phyloP scores from a whole-genome alignment of 2,113 vertebrate species.

The Misgurnus anguillicaudatus region DNA sequence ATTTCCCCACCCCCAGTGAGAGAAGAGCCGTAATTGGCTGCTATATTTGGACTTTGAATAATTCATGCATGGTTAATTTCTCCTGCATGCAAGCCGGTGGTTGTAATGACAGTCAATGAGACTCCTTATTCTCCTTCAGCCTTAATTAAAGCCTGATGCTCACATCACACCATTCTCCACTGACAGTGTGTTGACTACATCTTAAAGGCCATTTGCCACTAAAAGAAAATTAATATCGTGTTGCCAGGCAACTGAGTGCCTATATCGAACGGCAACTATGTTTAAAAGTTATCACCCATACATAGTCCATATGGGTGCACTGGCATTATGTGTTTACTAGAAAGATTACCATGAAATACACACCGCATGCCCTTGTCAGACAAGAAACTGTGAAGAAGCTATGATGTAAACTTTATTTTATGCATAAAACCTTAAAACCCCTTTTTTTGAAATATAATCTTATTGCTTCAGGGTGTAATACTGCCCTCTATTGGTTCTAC shows the following conservation, averaged over 20 bases:
- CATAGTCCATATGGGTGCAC: not conserved
- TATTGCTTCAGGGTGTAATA: constrained; percentile 13
- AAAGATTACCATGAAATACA: not conserved
- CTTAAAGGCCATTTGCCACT: constrained; percentile 25
- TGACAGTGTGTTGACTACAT: not conserved
- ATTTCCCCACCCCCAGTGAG: constrained; percentile 1
- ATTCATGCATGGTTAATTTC: constrained; percentile 73
- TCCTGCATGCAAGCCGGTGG: constrained; percentile 53
- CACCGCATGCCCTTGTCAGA: not conserved
- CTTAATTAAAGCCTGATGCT: constrained; percentile 11
- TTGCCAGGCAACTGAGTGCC: constrained; percentile 45
- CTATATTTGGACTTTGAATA: constrained; percentile 75
- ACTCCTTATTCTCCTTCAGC: constrained; percentile 42
- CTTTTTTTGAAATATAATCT: not conserved
- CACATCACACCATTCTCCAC: not conserved
- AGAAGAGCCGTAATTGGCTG: constrained; percentile 63
- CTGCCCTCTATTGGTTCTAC: constrained; percentile 50
- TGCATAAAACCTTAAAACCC: not conserved
- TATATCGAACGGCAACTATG: constrained; percentile 7
- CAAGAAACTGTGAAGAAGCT: not conserved
- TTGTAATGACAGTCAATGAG: constrained; percentile 67
- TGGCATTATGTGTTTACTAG: constrained; percentile 5
- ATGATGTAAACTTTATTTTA: not conserved
- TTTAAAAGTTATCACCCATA: constrained; percentile 30
- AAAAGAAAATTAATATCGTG: constrained; percentile 37